Evolutionary conservation across 2,888 invertebrate genomes (phyloP).

Genomic region (Dryocosmus kuriphilus): DNA sequence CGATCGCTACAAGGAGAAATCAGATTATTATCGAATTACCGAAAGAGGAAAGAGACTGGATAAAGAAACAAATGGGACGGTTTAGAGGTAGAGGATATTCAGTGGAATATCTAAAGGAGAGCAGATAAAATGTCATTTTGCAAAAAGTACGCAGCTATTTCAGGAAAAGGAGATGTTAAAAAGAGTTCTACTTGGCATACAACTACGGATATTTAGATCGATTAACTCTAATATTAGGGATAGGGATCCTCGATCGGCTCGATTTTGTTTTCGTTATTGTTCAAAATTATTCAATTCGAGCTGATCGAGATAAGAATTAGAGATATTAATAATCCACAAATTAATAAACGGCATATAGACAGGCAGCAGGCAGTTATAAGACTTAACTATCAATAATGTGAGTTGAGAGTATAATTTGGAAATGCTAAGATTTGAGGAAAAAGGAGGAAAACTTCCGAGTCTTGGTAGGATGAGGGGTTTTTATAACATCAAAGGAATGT

Average conservation of each 20-base stretch:
- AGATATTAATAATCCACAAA: slow-evolving; percentile 63
- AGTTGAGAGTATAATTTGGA: slow-evolving; percentile 38
- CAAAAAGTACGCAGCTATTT: not conserved
- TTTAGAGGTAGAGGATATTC: slow-evolving; percentile 42
- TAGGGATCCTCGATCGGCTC: not conserved
- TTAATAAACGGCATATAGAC: slow-evolving; percentile 62
- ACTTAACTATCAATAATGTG: slow-evolving; percentile 66
- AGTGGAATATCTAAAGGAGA: not conserved
- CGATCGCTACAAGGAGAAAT: slow-evolving; percentile 55
- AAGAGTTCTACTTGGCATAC: slow-evolving; percentile 60
- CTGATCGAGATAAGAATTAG: slow-evolving; percentile 62
- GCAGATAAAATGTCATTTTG: slow-evolving; percentile 9
- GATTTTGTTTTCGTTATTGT: not conserved
- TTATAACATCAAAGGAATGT: slow-evolving; percentile 34
- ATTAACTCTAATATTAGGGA: slow-evolving; percentile 18
- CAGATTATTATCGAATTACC: slow-evolving; percentile 49
- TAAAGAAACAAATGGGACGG: slow-evolving; percentile 44
- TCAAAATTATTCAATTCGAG: slow-evolving; percentile 27
- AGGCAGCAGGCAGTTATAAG: slow-evolving; percentile 76
- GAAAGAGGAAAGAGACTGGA: slow-evolving; percentile 55
- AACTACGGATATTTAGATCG: not conserved
- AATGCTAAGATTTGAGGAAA: slow-evolving; percentile 9
- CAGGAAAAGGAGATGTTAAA: slow-evolving; percentile 31
- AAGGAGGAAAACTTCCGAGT: slow-evolving; percentile 17
- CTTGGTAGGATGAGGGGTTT: not conserved